Percentiles rank a stretch among this genome's conserved stretches.
Evolutionary conservation across 2,888 invertebrate species (phyloP).

Genomic region (Ochropacha duplaris): DNA sequence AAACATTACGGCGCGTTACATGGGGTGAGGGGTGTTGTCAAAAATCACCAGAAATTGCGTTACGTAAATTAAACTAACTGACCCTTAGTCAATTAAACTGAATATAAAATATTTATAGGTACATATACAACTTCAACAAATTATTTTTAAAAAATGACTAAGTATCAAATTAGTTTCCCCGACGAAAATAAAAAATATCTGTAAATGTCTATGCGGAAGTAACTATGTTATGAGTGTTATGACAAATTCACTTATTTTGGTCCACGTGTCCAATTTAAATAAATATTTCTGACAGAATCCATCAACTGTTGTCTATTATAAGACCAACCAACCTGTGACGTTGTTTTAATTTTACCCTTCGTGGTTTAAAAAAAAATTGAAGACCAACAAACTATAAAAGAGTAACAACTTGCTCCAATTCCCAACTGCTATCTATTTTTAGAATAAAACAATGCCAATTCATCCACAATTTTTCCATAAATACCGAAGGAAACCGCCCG

Average conservation of each 20-base stretch:
- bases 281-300: background rate
- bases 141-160: background rate
- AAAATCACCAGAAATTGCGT: no score
- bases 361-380: background rate
- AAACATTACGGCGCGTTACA: no score
- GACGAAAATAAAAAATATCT: background rate
- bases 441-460: background rate
- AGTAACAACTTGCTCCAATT: background rate
- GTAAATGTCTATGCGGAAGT: background rate
- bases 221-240: background rate
- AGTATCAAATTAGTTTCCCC: background rate
- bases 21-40: no score
- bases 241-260: background rate
- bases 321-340: background rate
- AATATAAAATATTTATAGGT: no score
- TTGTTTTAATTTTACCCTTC: background rate
- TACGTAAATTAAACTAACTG: no score
- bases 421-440: background rate
- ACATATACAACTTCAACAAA: background rate
- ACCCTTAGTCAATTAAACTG: no score
- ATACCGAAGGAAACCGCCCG: background rate
- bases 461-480: background rate
- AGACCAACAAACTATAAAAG: no score
- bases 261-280: background rate
- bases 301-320: background rate